These are phyloP conservation scores for Diadema setosum DNA, from an alignment of 35 echinoderm and acorn worm species.

Conservation along the genomic window DNA sequence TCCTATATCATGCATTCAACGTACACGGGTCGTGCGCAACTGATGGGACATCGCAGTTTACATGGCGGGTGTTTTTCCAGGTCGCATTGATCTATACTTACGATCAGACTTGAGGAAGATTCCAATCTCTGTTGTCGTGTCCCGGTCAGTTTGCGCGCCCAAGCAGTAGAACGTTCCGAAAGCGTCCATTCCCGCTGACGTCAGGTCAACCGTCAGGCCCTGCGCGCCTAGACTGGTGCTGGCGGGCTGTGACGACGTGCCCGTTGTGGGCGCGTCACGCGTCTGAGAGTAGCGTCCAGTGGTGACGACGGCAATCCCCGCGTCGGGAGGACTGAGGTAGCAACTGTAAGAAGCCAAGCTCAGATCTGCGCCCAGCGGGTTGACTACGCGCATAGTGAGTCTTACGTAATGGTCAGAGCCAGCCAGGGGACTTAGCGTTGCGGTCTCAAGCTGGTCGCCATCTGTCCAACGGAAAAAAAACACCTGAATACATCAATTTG, in stretches of 20 bases:
- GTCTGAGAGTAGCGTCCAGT: not conserved
- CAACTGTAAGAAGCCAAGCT: not conserved
- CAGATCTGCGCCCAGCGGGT: not conserved
- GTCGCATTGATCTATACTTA: too few relatives aligned
- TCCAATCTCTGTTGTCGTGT: not conserved
- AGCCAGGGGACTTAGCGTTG: not conserved
- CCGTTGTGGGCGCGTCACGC: not conserved
- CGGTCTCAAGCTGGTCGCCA: too few relatives aligned
- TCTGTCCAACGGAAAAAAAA: too few relatives aligned
- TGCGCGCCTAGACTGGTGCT: not conserved
- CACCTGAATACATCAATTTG: too few relatives aligned
- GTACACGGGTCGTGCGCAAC: too few relatives aligned
- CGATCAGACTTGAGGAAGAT: not conserved
- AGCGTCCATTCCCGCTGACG: not conserved
- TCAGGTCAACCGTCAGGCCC: not conserved
- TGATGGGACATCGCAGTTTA: too few relatives aligned
- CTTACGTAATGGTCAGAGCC: not conserved
- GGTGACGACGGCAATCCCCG: not conserved
- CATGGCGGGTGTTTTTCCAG: too few relatives aligned
- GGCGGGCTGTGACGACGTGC: not conserved
- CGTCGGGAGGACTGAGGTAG: not conserved
- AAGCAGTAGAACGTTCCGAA: conserved; percentile 1
- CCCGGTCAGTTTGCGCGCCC: not conserved
- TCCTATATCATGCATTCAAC: too few relatives aligned
- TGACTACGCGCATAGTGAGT: not conserved